Base-by-base conservation (phyloP, 2,113 vertebrate species). In the Falco punctatus region DNA sequence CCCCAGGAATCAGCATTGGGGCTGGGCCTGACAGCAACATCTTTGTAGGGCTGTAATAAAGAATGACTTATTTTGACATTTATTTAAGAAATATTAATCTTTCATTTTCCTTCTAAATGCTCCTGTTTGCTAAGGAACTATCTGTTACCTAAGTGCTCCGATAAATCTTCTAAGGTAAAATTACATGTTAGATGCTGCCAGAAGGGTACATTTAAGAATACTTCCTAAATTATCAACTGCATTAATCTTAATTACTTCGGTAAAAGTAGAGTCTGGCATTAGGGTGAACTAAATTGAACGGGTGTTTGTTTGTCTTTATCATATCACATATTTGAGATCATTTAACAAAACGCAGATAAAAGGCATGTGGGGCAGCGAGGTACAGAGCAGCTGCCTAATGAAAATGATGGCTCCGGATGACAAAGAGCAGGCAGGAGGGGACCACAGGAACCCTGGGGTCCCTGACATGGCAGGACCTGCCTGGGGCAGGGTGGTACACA, bases 191-290 rank as follows among this genome's bases (percentile, higher is more conserved):
- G 96, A 94, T 86, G 93, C 28, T 94, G 97, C 97, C 98, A 94
- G 95, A 64, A 98, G 97, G 97, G 96, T 80, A 88, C 77, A 97
- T 97, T 97, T 97, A 97, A 97, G 97, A 97, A 97, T 92, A 87
- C 95, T 35, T 82, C 44, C 82, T 86, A 84, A 95, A 94, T 97
- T 98, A 98, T 98, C 98, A 92, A 90, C 96, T 96, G 97, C 98
- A 98, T 98, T 98, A 97, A 98, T 98, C 98, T 98, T 98, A 98
- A 98, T 98, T 98, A 98, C 98, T 98, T 96, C 11, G 90, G 97
- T 88, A 96, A 98, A 96, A 98, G 98, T 92, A 86, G 96, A 97
- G 96, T 96, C 97, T 87, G 93, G 97, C 69, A 80, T 96, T 94
- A 96, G 96, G 97, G 93, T 21, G 96, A 94, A 87, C 93, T 58